Evolutionary conservation across 2,888 invertebrate species (phyloP), one percentile per base, ranked within the genome.

Genomic region (Ferdinandea cuprea): DNA sequence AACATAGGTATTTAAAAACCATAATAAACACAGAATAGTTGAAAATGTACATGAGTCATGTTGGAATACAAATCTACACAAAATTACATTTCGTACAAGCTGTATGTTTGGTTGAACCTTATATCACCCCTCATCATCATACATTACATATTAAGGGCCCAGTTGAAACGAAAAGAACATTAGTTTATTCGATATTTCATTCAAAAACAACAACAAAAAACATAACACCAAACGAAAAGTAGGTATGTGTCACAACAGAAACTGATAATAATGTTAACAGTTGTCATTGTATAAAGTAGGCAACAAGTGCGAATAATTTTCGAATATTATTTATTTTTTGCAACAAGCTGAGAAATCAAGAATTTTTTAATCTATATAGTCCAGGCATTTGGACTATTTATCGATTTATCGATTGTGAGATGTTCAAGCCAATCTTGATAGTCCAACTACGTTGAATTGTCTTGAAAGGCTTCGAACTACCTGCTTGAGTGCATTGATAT

Each of bases 241-340:
- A 30, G 52, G n/a, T n/a, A n/a, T 54, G 66, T 52, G 21, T 54
- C 52, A 66, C 30, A 8, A 19, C 17, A 17, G 28, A 17, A 52
- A 54, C 52, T 66, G 52, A 66, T 66, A 66, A 66, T 30, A 52
- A 40, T 30, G 52, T 66, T 30, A n/a, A n/a, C n/a, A n/a, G 40
- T 52, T 52, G 65, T 42, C 52, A 54, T 25, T 5, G 25, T 25
- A 28, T 8, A 19, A 9, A 52, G 42, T 13, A 40, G 52, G 30
- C 25, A 44, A 32, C 52, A 54, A 54, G 40, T 52, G 52, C 65
- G n/a, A 40, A 28, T 19, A 42, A 30, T 40, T 66, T 52, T 9
- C 30, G 8, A 42, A 54, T 19, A 46, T 35, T 46, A 7, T 40
- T 25, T 25, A 5, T 25, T 3, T 25, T 25, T 25, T 5, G 25